phyloP scores from a whole-genome alignment of 2,888 invertebrate species.

The Phaonia tiefii region DNA sequence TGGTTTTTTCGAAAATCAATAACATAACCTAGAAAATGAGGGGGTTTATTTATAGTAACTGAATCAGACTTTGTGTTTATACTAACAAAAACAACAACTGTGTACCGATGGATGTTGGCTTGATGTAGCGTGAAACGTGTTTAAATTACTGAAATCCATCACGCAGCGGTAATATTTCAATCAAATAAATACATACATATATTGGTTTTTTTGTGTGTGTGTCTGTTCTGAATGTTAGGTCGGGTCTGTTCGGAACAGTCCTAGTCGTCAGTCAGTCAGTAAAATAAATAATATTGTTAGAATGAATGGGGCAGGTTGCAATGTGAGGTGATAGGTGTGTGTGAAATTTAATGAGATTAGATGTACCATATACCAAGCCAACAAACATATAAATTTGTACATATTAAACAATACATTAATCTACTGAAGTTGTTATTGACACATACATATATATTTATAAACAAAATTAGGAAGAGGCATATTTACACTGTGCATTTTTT shows the following conservation, averaged over 20 bases:
- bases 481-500: conserved; percentile 76
- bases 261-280: no score
- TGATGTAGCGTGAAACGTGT: neutral
- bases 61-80: neutral
- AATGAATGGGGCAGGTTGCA: neutral
- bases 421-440: neutral
- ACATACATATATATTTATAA: no score
- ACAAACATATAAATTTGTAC: neutral
- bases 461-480: neutral
- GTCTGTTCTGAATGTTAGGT: no score
- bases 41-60: neutral
- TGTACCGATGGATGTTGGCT: neutral
- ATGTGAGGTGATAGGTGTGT: neutral
- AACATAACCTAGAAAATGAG: conserved; percentile 74
- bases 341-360: neutral
- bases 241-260: no score
- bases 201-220: no score
- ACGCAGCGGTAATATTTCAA: no score
- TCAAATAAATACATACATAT: no score
- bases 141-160: no score
- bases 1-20: conserved; percentile 78
- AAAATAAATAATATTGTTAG: no score
- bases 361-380: conserved; percentile 36
- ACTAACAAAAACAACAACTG: neutral
- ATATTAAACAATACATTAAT: neutral